These are phyloP conservation scores for Drosophila persimilis DNA, from an alignment of 1,140 invertebrate genomes.

Conservation along the genomic window DNA sequence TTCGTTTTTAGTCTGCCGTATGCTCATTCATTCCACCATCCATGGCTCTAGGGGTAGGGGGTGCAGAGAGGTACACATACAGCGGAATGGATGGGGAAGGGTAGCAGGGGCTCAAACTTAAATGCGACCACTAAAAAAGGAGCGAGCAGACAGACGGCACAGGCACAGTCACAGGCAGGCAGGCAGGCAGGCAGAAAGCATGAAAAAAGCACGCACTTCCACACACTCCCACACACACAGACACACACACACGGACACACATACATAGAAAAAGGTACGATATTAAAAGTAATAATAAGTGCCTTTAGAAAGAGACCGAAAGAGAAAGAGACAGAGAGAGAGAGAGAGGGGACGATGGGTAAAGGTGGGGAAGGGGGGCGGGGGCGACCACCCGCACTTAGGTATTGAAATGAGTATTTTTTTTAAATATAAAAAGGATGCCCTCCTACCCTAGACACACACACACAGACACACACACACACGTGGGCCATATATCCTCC, in stretches of 20 bases:
- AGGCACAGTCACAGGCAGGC: background rate
- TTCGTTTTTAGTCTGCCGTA: conserved; percentile 49
- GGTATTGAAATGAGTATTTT: conserved; percentile 80
- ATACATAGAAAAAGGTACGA: conserved; percentile 40
- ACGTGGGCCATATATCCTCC: conserved; percentile 34
- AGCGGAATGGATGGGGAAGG: background rate
- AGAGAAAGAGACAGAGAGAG: background rate
- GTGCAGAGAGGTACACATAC: background rate
- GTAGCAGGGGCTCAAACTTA: conserved; percentile 34
- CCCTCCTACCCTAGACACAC: conserved; percentile 29
- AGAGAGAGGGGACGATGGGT: background rate
- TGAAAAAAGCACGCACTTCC: conserved; percentile 45
- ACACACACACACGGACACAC: conserved; percentile 15
- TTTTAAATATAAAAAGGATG: conserved; percentile 79
- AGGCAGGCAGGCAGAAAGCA: conserved; percentile 21
- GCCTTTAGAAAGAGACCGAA: conserved; percentile 39
- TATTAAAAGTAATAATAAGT: conserved; percentile 83
- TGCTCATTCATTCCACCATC: conserved; percentile 15
- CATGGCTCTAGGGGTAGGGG: too few relatives aligned
- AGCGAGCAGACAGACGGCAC: conserved; percentile 29
- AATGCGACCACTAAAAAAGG: conserved; percentile 56
- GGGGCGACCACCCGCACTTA: conserved; percentile 57
- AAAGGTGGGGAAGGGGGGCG: background rate
- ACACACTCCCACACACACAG: conserved; percentile 17
- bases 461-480: conserved; percentile 40